Evolutionary conservation across 2,888 invertebrate species (phyloP), one percentile per base, ranked within the genome.

Genomic region (Polymixis flavicincta): DNA sequence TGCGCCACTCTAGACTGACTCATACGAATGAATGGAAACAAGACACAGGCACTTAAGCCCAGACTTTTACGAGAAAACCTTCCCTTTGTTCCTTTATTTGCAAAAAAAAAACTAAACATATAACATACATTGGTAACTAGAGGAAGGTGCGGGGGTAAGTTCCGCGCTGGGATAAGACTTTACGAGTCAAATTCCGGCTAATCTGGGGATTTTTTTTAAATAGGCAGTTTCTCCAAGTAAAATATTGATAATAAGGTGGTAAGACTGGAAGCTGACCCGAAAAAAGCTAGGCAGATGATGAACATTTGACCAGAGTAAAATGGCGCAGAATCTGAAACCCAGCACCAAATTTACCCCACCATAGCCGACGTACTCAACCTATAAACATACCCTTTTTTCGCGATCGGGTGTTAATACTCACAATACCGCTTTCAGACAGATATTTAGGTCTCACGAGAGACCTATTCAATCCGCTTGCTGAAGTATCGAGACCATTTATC

Each of bases 401-500:
- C 25, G 14, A 66, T 54, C 54, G 61, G 52, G 25, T 55, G 28
- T n/a, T 61, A 25, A 64, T 37, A 45, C 28, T 54, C 59, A 13
- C 13, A 57, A 59, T 50, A 76, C 11, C 61, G n/a, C 61, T 85
- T 71, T 14, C n/a, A 28, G 48, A 57, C 50, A 69, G 52, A 71
- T 52, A 74, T 84, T 79, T 69, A 85, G 65, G 61, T 63, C 54
- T 72, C 50, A 14, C 25, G 52, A 66, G 71, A 71, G 61, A 55
- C 69, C 76, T 76, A 85, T 85, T 85, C 69, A 70, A 70, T 74
- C 66, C 66, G 45, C 59, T 32, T 14, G 17, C 55, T 76, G 64
- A 64, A 85, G 72, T 85, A 85, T 71, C 37, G 66, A 61, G 55
- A 76, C 52, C 63, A 83, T 83, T 83, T 82, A 85, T 83, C 77